Evolutionary conservation across 53 echinoderm and acorn worm genomes (phyloP).

Genomic region (Paracentrotus lividus): DNA sequence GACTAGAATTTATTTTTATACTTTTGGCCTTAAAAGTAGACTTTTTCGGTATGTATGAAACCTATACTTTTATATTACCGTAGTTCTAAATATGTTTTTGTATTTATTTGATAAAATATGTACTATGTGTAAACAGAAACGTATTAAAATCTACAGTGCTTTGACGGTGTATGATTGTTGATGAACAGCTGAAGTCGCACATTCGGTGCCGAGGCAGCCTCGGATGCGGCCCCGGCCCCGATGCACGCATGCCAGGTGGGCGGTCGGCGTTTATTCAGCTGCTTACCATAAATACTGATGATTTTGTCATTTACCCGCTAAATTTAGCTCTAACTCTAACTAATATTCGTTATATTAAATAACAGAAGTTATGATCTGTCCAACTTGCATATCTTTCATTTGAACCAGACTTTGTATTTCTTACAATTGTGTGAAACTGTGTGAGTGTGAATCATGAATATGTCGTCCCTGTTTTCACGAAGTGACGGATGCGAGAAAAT

Average conservation of each 20-base stretch:
- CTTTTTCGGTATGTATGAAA: slow-evolving; percentile 77
- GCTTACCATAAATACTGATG: not conserved
- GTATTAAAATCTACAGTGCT: not conserved
- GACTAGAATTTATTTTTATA: slow-evolving; percentile 72
- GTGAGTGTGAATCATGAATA: no score
- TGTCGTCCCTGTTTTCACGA: no score
- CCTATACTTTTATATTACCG: not conserved
- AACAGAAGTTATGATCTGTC: no score
- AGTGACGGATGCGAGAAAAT: no score
- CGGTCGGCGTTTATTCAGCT: not conserved
- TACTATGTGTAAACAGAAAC: not conserved
- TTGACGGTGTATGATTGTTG: not conserved
- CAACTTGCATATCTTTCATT: no score
- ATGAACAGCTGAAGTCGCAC: not conserved
- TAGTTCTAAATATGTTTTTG: not conserved
- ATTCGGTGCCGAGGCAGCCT: not conserved
- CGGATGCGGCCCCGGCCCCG: not conserved
- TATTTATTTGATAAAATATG: not conserved
- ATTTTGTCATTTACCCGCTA: no score
- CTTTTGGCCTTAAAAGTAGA: slow-evolving; percentile 71
- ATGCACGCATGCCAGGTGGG: not conserved
- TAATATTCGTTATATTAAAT: no score
- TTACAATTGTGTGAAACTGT: no score
- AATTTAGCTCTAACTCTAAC: no score
- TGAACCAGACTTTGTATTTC: no score